These are phyloP conservation scores for Rhinoptilus africanus DNA, from an alignment of 2,113 vertebrate genomes.

Conservation along the genomic window DNA sequence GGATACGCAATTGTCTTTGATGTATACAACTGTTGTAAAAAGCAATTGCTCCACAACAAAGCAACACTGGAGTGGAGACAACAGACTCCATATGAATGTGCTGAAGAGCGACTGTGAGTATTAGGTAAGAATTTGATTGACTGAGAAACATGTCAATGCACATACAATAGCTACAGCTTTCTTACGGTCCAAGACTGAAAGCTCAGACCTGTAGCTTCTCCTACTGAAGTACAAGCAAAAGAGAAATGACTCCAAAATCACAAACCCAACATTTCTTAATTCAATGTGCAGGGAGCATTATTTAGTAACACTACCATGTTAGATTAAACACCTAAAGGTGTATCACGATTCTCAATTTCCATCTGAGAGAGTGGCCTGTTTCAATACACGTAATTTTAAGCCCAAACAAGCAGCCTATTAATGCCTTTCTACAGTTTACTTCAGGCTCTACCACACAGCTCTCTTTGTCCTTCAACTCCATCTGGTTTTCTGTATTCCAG, in stretches of 20 bases:
- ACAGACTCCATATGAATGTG: rapidly evolving
- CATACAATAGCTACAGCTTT: not conserved
- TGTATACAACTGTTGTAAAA: not conserved
- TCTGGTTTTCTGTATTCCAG: not conserved
- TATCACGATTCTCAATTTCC: not conserved
- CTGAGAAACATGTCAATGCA: not conserved
- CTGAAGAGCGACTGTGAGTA: rapidly evolving
- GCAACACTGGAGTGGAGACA: not conserved
- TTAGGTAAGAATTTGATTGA: not conserved
- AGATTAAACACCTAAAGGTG: not conserved
- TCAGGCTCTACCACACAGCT: not conserved
- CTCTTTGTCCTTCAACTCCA: not conserved
- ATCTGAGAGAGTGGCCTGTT: not conserved
- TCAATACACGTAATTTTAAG: not conserved
- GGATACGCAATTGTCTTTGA: not conserved
- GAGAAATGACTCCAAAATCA: not conserved
- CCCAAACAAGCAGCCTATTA: not conserved
- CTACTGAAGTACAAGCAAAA: not conserved
- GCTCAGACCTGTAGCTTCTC: not conserved
- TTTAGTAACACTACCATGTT: not conserved
- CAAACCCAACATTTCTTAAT: not conserved
- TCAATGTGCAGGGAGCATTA: not conserved
- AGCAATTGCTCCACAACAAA: not conserved
- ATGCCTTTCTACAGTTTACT: not conserved
- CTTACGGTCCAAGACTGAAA: not conserved